Percentiles rank a stretch among this genome's conserved stretches.
phyloP scores from a whole-genome alignment of 2,888 invertebrate genomes.

The Mesorhabditis sp. region DNA sequence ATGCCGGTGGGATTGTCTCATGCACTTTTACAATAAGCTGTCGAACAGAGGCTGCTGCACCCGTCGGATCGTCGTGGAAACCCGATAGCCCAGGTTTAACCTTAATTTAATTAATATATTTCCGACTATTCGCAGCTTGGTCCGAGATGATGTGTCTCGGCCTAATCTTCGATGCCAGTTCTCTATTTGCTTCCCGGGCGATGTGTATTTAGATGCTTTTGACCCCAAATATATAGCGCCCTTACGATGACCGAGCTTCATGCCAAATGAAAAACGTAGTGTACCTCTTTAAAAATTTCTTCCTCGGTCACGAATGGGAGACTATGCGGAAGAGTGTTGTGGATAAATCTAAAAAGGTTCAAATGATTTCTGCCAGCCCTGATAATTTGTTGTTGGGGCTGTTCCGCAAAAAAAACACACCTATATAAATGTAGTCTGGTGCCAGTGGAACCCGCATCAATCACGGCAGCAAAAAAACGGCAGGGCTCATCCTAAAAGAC shows the following conservation, averaged over 20 bases:
- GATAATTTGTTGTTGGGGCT: not conserved
- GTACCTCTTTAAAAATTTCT: conserved; percentile 73
- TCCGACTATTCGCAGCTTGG: too few species aligned
- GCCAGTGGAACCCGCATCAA: conserved; percentile 58
- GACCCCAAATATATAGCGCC: too few species aligned
- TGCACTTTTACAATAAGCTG: conserved; percentile 66
- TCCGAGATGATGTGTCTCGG: too few species aligned
- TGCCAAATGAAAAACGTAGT: not conserved
- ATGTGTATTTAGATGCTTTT: too few species aligned
- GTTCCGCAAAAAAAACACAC: conserved; percentile 17
- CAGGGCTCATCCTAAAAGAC: conserved; percentile 31
- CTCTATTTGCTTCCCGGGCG: too few species aligned
- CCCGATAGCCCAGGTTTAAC: conserved; percentile 86
- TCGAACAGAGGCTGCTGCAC: conserved; percentile 65
- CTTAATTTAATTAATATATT: conserved; percentile 17
- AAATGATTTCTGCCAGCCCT: not conserved
- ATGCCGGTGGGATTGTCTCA: conserved; percentile 72
- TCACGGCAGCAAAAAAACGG: conserved; percentile 54
- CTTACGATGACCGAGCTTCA: too few species aligned
- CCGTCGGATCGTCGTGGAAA: conserved; percentile 75
- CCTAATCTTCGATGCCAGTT: too few species aligned
- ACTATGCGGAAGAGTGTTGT: conserved; percentile 16
- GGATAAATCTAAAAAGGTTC: conserved; percentile 9
- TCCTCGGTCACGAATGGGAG: conserved; percentile 74
- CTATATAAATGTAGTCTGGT: conserved; percentile 56